Evolutionary conservation across 2,113 vertebrate species (phyloP), one percentile per base, ranked within the genome.

Genomic region (Rhipidura dahli): DNA sequence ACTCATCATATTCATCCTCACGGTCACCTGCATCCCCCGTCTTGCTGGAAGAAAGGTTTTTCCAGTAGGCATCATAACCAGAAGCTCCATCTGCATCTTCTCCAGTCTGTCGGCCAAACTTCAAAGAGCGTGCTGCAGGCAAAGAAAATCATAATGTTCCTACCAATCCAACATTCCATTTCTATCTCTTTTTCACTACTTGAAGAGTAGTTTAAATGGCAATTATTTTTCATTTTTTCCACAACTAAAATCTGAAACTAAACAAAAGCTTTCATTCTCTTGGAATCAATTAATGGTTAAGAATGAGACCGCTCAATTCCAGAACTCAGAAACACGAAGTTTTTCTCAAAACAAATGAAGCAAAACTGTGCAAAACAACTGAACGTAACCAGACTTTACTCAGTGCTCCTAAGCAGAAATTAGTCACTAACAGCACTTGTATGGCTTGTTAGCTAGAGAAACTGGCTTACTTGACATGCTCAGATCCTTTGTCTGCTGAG

Each of bases 391-490:
- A 37, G 93, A 83, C 54, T 42, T 54, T 65, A 64, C 13, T 54
- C 51, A 35, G 23, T 33, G 27, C 44, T 71, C 40, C 47, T 49
- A 31, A 14, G 71, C 35, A 93, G 87, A 92, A 73, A 80, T 42
- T 4, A 39, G 50, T 19, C 45, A 53, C 23, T 27, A 26, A 3
- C 50, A 15, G 47, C 79, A 56, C 12, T 45, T 45, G 21, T 23
- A 47, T 7, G 15, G 68, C 45, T 79, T 44, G 27, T 60, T 77
- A 87, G 80, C 50, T 70, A 83, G 28, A 53, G 44, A 90, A 80
- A 39, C 7, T 57, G 83, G 31, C 99, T 99, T 98, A 99, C 99
- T 99, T 94, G 99, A 99, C 99, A 99, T 99, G 99, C 99, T 99
- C 78, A 99, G 98, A 80, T 99, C 99, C 97, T 99, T 99, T 42